A percentile compares a stretch with the other conserved stretches of the same genome.
These are phyloP conservation scores for Cercocebus atys DNA, from an alignment of 2,113 vertebrate species.

Conservation along the genomic window DNA sequence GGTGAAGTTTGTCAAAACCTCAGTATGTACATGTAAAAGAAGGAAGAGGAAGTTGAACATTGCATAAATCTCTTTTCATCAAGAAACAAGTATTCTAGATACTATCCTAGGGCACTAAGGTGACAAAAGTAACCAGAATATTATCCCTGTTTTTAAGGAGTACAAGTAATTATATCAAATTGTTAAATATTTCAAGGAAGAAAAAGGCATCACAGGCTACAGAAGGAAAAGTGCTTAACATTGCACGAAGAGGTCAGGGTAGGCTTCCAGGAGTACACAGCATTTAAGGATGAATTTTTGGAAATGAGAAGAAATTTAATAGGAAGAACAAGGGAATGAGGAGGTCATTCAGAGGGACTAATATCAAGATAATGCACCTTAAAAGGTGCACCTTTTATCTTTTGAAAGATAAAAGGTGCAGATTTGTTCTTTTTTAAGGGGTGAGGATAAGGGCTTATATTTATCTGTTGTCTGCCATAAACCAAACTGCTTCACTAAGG, in stretches of 20 bases:
- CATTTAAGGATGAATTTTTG: conserved; percentile 13
- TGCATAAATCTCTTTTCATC: background rate
- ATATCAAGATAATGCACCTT: background rate
- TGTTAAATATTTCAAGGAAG: conserved; percentile 18
- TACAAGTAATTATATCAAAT: background rate
- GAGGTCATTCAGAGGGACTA: background rate
- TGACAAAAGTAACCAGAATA: background rate
- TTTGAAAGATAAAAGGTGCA: background rate
- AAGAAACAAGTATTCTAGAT: conserved; percentile 7
- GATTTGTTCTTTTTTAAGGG: background rate
- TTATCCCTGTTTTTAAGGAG: background rate
- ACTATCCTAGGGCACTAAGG: background rate
- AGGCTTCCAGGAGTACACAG: background rate
- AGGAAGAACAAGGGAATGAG: background rate
- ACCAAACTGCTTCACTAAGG: background rate
- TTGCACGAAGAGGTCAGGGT: background rate
- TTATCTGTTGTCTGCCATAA: background rate
- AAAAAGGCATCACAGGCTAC: background rate
- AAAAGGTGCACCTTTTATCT: background rate
- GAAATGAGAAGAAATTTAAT: background rate
- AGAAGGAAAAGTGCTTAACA: background rate
- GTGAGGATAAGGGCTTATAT: background rate
- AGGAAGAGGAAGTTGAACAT: background rate
- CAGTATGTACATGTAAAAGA: background rate
- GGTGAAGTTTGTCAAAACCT: background rate